Evolutionary conservation across 2,888 invertebrate genomes (phyloP).

Genomic region (Trissoscelio sp.): DNA sequence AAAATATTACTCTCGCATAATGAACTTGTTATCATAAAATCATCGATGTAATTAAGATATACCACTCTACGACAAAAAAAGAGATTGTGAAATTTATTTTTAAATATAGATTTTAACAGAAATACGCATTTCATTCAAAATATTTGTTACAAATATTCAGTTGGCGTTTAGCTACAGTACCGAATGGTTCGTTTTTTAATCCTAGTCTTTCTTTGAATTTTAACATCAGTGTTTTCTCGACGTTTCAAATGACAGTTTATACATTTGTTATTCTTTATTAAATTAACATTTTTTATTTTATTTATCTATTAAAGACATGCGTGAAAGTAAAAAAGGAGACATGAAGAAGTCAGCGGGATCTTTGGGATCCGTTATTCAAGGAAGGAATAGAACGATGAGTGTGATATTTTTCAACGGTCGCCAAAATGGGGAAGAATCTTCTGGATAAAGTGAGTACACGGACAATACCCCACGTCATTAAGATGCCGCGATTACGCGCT

Average conservation of each 20-base stretch:
- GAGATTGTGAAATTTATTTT: slow-evolving; percentile 29
- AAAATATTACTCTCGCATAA: slow-evolving; percentile 28
- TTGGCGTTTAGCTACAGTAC: too few relatives aligned
- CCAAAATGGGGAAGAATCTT: slow-evolving; percentile 29
- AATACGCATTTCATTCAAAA: too few relatives aligned
- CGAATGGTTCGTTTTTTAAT: too few relatives aligned
- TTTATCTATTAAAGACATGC: too few relatives aligned
- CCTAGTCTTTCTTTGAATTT: too few relatives aligned
- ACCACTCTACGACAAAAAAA: slow-evolving; percentile 22
- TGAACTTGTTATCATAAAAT: slow-evolving; percentile 15
- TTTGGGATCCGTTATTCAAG: too few relatives aligned
- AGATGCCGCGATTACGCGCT: slow-evolving; percentile 77
- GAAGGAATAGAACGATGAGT: slow-evolving; percentile 23
- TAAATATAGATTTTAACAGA: background rate
- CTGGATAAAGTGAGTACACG: slow-evolving; percentile 53
- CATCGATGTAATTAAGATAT: slow-evolving; percentile 46
- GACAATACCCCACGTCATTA: slow-evolving; percentile 74
- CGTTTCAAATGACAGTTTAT: too few relatives aligned
- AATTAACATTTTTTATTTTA: too few relatives aligned
- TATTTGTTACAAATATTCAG: too few relatives aligned
- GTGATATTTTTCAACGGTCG: slow-evolving; percentile 44
- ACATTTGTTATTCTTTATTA: too few relatives aligned
- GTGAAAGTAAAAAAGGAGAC: too few relatives aligned
- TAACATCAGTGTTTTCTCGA: too few relatives aligned
- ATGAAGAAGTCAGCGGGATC: background rate